Evolutionary conservation across 2,113 vertebrate genomes (phyloP), one percentile per base, ranked within the genome.

Genomic region (Pitta sordida): DNA sequence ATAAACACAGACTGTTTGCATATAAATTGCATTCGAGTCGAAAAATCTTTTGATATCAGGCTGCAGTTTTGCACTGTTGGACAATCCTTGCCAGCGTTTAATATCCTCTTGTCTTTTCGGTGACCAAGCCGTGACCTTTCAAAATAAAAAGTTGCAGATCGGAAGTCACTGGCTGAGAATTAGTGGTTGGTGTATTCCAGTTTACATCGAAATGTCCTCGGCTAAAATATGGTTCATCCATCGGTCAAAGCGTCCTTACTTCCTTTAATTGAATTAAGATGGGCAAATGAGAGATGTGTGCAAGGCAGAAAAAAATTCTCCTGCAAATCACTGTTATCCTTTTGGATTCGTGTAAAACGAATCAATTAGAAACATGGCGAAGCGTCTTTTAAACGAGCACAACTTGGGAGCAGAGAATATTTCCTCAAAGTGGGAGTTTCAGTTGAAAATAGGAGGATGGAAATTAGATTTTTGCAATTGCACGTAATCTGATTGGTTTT

Each of bases 201-300:
- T 98, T 98, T 98, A 97, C 97, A 98, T 95, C 98, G 98, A 98
- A 98, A 98, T 98, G 98, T 98, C 98, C 98, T 99, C 94, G 93
- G 98, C 98, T 98, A 98, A 98, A 98, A 98, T 97, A 97, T 98
- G 98, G 99, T 99, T 99, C 99, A 99, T 98, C 85, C 98, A 96
- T 98, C 98, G 99, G 99, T 99, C 99, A 99, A 97, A 98, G 97
- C 95, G 95, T 98, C 98, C 97, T 99, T 98, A 98, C 99, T 99
- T 98, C 98, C 98, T 98, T 99, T 99, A 99, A 99, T 99, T 99
- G 98, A 99, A 98, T 99, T 99, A 99, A 98, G 98, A 99, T 99
- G 98, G 98, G 98, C 98, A 98, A 99, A 99, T 98, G 98, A 98
- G 98, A 98, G 98, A 98, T 99, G 98, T 97, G 97, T 98, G 98